Evolutionary conservation across 2,797 vertebrate species (phyloP), one percentile per base, ranked within the genome.

Genomic region (Tolypeutes matacus): DNA sequence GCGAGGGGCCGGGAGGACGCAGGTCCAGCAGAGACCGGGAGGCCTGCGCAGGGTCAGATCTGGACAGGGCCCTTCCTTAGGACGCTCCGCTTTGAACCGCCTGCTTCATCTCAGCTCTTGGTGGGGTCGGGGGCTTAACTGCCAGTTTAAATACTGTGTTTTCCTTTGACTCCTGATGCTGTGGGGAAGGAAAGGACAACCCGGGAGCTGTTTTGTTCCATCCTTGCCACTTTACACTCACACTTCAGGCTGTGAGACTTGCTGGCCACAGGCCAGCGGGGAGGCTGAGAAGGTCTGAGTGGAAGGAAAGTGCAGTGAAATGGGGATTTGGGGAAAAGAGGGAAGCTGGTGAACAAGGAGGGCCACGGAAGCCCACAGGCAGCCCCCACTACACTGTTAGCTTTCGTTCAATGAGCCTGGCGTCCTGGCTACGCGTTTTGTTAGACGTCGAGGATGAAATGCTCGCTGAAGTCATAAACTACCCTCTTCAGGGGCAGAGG

Each of bases 391-490:
- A 53, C 34, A 80, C 73, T 80, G 23, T 25, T 23, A 17, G 10
- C 17, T 53, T 77, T 58, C 69, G n/a, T 7, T 4, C 18, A 27
- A 34, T 51, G 39, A 78, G 17, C 2, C 7, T 64, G 23, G n/a
- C 36, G 25, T 82, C 21, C 6, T 51, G 34, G 31, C 17, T 17
- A 56, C n/a, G n/a, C n/a, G n/a, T 53, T 53, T 53, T 53, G 51
- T 51, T 51, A 51, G 87, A 36, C 96, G 39, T 80, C 56, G 87
- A 80, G 17, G 39, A 75, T 60, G 78, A 96, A 94, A 91, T 15
- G 31, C 21, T 89, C 93, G 20, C 20, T 95, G 34, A 76, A 92
- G n/a, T 39, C 9, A 65, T 81, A 95, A 95, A 78, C 86, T 87
- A 72, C 20, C 21, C 21, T 67, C 96, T 90, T 25, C 29, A 87